Evolutionary conservation across 2,113 vertebrate species (phyloP).

Genomic region (Piprites chloris): DNA sequence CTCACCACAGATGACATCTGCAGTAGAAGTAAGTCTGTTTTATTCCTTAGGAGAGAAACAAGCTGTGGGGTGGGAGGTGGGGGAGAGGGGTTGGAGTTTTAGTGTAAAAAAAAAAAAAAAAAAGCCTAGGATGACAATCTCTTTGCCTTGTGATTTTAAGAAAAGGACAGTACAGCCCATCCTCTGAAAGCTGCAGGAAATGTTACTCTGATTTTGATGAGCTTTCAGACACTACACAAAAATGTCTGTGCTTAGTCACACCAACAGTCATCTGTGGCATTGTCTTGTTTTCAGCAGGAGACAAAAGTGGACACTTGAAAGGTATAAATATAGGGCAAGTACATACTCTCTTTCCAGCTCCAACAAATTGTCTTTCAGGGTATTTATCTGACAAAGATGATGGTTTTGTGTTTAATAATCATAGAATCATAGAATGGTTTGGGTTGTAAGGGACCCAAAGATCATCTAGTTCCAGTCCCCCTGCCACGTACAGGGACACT

Average conservation of each 20-base stretch:
- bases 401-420: not conserved
- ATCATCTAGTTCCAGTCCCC: not conserved
- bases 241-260: not conserved
- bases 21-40: not conserved
- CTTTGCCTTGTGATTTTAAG: not conserved
- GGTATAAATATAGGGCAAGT: not conserved
- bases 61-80: not conserved
- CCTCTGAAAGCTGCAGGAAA: not conserved
- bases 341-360: not conserved
- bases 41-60: not conserved
- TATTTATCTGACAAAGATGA: not conserved
- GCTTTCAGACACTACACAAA: not conserved
- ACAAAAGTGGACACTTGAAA: not conserved
- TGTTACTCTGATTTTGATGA: not conserved
- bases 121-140: rapidly evolving
- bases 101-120: not conserved
- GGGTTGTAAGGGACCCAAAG: not conserved
- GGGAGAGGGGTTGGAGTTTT: not conserved
- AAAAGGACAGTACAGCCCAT: not conserved
- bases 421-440: not conserved
- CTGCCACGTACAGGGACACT: not conserved
- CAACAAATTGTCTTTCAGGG: not conserved
- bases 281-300: not conserved
- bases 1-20: constrained; percentile 35
- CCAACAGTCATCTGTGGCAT: not conserved